These are phyloP conservation scores for Acleris laterana DNA, from an alignment of 2,888 invertebrate genomes.

Conservation along the genomic window DNA sequence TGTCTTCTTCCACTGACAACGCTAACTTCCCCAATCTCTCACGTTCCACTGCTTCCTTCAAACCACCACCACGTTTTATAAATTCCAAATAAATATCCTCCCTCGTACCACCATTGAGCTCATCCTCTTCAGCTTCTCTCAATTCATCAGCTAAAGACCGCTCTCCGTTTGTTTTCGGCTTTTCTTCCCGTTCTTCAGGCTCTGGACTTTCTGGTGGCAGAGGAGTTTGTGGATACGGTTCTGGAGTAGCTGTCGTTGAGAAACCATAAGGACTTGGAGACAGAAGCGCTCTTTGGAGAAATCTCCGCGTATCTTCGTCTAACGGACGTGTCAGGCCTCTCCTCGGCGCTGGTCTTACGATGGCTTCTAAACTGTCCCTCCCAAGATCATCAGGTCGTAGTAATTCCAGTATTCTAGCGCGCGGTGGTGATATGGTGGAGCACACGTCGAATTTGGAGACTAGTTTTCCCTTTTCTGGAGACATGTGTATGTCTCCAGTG, in stretches of 20 bases:
- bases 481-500: slow-evolving; percentile 68
- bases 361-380: slow-evolving; percentile 71
- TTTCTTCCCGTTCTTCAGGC: slow-evolving; percentile 2
- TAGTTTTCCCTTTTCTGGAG: slow-evolving; percentile 66
- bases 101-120: slow-evolving; percentile 50
- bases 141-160: slow-evolving; percentile 73
- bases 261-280: slow-evolving; percentile 62
- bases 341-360: slow-evolving; percentile 71
- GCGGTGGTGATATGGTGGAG: slow-evolving; percentile 64
- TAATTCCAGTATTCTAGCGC: slow-evolving; percentile 70
- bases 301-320: slow-evolving; percentile 72
- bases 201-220: slow-evolving; percentile 34
- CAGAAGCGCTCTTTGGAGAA: slow-evolving; percentile 69
- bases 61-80: slow-evolving; percentile 54
- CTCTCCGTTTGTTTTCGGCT: slow-evolving; percentile 24
- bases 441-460: slow-evolving; percentile 69
- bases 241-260: slow-evolving; percentile 53
- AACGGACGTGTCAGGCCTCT: slow-evolving; percentile 68
- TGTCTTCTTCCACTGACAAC: slow-evolving; percentile 75
- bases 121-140: slow-evolving; percentile 70
- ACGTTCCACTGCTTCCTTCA: slow-evolving; percentile 66
- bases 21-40: slow-evolving; percentile 74
- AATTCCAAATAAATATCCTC: slow-evolving; percentile 58
- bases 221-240: slow-evolving; percentile 45
- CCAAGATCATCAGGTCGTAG: slow-evolving; percentile 73